Base-by-base conservation (phyloP, 2,797 vertebrate genomes). In the Catamblyrhynchus diadema region DNA sequence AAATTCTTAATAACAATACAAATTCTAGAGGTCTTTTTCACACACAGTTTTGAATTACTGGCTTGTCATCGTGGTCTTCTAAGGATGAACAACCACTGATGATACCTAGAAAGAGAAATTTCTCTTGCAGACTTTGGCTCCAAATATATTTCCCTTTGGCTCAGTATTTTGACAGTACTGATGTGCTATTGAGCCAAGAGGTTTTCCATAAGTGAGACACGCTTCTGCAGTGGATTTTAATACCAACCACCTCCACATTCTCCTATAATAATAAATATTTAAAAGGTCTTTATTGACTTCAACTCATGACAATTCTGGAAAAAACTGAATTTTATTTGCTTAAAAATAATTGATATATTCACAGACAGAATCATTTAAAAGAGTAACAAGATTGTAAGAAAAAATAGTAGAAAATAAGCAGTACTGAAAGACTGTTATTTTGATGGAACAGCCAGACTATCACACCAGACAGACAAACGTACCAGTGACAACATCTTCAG, bases 301-400 rank as follows among this genome's bases (percentile, higher is more conserved):
- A 81, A 71, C 45, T 78, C 72, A 39, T 4, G 6, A 16, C 0
- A 0, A 48, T 57, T 72, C 77, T 79, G 60, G 60, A 50, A 84
- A 86, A 48, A 84, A 10, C 1, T 45, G 25, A 7, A 24, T 67
- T 96, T 95, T 91, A 96, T 93, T 96, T 77, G 22, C n/a, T 88
- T 80, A 57, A 81, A 94, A 95, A 79, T 79, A 77, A 32, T 41
- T 16, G 12, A 20, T 32, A 30, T n/a, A 35, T 30, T 73, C 66
- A 64, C 44, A 80, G 62, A 57, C 11, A 85, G 39, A 67, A 60
- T 57, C 8, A 47, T 5, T 81, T 54, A 84, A 44, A 77, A 48
- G 5, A 18, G 3, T 51, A 66, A 50, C 12, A 91, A 86, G 72
- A 51, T 22, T 30, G 0, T 47, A 59, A 77, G 61, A 73, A 81